Conservation (phyloP, 2,888 invertebrate species). For the Serripes groenlandicus region DNA sequence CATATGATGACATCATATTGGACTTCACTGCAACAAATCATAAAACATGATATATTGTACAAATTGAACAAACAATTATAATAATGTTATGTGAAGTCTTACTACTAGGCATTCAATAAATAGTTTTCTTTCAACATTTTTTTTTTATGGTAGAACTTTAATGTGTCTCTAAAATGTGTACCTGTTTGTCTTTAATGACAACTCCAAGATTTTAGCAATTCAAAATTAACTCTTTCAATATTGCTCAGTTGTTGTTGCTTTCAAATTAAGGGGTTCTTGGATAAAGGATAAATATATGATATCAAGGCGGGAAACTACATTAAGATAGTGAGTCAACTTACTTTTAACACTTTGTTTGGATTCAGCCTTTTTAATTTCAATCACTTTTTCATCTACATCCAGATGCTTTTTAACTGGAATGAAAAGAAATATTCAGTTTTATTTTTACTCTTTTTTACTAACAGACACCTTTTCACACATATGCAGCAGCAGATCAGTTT, state of each 20-base stretch:
- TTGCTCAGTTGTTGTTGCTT: no score
- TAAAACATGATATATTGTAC: background rate
- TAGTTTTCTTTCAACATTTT: no score
- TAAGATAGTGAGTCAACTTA: constrained; percentile 20
- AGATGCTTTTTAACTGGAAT: constrained; percentile 57
- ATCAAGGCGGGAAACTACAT: background rate
- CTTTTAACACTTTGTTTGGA: constrained; percentile 42
- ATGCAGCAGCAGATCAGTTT: background rate
- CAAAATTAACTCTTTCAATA: background rate
- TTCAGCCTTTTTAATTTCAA: constrained; percentile 66
- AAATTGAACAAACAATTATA: no score
- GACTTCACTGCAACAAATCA: constrained; percentile 11
- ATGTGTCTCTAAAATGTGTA: no score
- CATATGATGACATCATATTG: constrained; percentile 16
- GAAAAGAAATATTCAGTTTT: background rate
- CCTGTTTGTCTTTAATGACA: background rate
- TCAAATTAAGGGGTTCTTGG: no score
- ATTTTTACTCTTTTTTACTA: background rate
- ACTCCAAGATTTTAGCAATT: background rate
- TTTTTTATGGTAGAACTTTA: no score
- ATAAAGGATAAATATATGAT: background rate
- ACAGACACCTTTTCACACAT: background rate
- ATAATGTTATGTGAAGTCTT: no score
- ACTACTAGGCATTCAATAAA: no score
- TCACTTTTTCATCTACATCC: constrained; percentile 57